These are phyloP conservation scores for Cyclargus thomasi DNA, from an alignment of 1,140 invertebrate species.

Conservation along the genomic window DNA sequence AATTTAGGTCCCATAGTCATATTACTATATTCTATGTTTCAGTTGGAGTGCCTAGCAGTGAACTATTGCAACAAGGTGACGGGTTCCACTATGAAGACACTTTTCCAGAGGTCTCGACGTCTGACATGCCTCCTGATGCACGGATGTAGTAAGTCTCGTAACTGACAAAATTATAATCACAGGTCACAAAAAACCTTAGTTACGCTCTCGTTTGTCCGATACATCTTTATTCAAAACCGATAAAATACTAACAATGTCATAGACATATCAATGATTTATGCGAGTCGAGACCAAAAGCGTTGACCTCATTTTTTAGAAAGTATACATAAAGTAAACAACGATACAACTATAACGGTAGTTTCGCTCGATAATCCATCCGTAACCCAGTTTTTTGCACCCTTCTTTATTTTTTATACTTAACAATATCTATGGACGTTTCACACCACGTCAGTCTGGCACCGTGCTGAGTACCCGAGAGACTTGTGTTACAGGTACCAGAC, in stretches of 20 bases:
- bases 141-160: constrained; percentile 87
- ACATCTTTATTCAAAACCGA: too few species aligned
- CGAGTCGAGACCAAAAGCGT: neutral
- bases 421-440: too few species aligned
- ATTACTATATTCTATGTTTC: constrained; percentile 31
- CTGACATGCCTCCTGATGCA: constrained; percentile 95
- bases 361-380: neutral
- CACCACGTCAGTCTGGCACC: too few species aligned
- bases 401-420: neutral
- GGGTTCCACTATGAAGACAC: constrained; percentile 95
- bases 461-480: too few species aligned
- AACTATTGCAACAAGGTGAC: constrained; percentile 96
- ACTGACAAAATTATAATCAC: too few species aligned
- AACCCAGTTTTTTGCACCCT: neutral
- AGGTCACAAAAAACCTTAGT: neutral
- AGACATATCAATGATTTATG: neutral
- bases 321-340: neutral
- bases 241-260: too few species aligned
- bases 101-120: constrained; percentile 95
- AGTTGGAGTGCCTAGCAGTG: constrained; percentile 97
- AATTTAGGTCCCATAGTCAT: neutral
- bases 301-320: neutral
- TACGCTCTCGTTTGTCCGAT: too few species aligned
- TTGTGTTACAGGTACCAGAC: too few species aligned
- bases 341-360: neutral